phyloP scores from a whole-genome alignment of 35 echinoderm and acorn worm genomes.

The Acanthaster planci region DNA sequence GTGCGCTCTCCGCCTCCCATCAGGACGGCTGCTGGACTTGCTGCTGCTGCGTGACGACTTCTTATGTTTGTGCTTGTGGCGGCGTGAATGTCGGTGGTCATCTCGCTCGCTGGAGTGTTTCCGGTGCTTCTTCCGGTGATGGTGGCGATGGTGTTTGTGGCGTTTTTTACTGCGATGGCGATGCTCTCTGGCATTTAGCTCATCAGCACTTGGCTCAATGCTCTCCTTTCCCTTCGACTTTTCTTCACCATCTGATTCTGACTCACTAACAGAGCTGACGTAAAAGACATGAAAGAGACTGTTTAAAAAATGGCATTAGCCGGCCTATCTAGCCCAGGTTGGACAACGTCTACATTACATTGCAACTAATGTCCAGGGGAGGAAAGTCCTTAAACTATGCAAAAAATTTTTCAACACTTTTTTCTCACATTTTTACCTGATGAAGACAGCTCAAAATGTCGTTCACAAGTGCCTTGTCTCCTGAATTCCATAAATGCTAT shows the following conservation, averaged over 20 bases:
- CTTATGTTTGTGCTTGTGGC: conserved; percentile 87
- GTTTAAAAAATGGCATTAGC: too few relatives aligned
- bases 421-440: too few relatives aligned
- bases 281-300: not conserved
- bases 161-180: conserved; percentile 33
- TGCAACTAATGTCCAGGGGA: too few relatives aligned
- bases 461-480: too few relatives aligned
- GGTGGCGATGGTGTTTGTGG: conserved; percentile 41
- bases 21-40: conserved; percentile 14
- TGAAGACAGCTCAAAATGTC: too few relatives aligned
- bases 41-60: conserved; percentile 26
- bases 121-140: conserved; percentile 42
- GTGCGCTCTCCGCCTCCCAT: not conserved
- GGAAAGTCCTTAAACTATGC: too few relatives aligned
- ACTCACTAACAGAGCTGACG: conserved; percentile 3
- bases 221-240: conserved; percentile 20
- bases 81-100: not conserved
- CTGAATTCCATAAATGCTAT: too few relatives aligned
- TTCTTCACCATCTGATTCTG: conserved; percentile 13
- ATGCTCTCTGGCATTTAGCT: not conserved
- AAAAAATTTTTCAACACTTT: too few relatives aligned
- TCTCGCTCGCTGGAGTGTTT: conserved; percentile 58
- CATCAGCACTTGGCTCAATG: not conserved
- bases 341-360: too few relatives aligned
- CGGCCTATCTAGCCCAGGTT: too few relatives aligned